Conservation (phyloP, 2,113 vertebrate genomes). For the Ceuthmochares aereus region DNA sequence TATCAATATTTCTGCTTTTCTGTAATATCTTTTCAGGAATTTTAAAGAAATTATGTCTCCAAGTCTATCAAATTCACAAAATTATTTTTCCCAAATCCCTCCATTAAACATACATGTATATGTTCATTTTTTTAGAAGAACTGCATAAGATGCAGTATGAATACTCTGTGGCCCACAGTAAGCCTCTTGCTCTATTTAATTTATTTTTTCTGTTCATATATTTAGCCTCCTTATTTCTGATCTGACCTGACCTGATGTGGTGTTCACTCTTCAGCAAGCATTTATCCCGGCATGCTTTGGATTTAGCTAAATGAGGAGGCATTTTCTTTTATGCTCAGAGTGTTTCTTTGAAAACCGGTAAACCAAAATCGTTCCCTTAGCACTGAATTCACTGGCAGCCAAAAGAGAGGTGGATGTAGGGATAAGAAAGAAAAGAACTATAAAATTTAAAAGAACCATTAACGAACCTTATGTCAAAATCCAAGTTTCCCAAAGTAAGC, state of each 20-base stretch:
- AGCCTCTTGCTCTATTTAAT: background rate
- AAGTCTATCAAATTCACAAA: background rate
- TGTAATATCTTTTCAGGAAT: background rate
- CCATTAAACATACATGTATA: background rate
- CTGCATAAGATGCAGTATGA: background rate
- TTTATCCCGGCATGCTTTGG: background rate
- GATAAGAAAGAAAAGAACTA: background rate
- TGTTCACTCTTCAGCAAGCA: background rate
- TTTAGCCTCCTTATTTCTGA: background rate
- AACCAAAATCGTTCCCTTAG: background rate
- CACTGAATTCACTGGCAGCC: background rate
- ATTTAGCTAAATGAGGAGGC: background rate
- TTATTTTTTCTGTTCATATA: background rate
- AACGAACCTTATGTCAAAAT: background rate
- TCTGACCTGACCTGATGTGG: background rate
- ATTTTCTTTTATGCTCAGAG: background rate
- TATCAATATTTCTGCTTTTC: background rate
- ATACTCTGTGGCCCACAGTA: background rate
- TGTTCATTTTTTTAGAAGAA: background rate
- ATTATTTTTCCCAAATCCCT: background rate
- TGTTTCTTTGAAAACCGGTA: background rate
- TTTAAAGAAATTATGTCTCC: background rate
- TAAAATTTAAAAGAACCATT: background rate
- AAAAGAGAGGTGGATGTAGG: background rate
- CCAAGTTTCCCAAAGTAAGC: background rate